These are phyloP conservation scores for Pimephales promelas DNA, from an alignment of 2,113 vertebrate genomes.

Conservation along the genomic window DNA sequence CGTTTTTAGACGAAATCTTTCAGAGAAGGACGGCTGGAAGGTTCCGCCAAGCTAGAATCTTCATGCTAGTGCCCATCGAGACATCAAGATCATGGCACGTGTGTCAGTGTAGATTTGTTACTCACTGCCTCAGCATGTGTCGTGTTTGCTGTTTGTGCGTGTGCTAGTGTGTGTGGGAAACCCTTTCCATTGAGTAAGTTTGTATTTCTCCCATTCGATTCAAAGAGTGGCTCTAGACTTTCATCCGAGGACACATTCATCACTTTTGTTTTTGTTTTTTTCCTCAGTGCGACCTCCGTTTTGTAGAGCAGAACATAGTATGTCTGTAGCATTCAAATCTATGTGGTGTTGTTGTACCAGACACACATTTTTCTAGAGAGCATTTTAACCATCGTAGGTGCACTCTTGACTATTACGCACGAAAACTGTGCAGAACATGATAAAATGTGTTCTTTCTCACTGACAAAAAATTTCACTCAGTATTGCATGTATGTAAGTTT, in stretches of 20 bases:
- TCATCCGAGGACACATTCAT: background rate
- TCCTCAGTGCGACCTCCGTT: background rate
- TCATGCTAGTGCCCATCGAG: background rate
- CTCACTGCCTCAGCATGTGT: slow-evolving; percentile 4
- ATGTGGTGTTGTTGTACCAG: no score
- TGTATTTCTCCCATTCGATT: background rate
- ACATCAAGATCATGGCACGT: slow-evolving; percentile 13
- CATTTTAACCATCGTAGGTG: background rate
- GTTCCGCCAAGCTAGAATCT: background rate
- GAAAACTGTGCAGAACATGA: background rate
- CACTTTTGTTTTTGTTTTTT: background rate
- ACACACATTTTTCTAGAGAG: background rate
- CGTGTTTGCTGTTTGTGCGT: background rate
- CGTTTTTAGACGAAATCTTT: background rate
- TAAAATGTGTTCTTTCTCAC: background rate
- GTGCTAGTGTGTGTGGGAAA: background rate
- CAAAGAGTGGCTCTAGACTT: background rate
- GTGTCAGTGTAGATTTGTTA: slow-evolving; percentile 23
- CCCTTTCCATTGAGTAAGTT: background rate
- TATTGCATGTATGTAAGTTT: background rate
- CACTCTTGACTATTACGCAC: background rate
- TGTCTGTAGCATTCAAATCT: no score
- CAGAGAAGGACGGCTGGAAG: background rate
- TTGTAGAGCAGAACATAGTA: background rate
- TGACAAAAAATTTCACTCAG: background rate